These are phyloP conservation scores for Epicampocera succincta DNA, from an alignment of 2,888 invertebrate species.

Conservation along the genomic window DNA sequence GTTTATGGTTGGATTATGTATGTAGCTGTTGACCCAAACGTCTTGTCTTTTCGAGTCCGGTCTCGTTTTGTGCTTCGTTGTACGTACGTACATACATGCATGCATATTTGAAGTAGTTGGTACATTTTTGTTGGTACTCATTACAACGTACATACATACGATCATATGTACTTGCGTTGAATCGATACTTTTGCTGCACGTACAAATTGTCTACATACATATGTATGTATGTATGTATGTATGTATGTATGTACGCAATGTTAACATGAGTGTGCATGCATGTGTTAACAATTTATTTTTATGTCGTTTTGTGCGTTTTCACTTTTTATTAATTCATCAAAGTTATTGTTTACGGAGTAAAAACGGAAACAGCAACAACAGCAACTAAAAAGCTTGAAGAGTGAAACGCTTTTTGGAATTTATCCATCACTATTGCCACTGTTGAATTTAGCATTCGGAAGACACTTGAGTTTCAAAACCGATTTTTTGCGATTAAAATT, in stretches of 20 bases:
- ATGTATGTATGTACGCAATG: neutral
- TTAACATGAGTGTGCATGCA: neutral
- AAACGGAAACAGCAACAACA: constrained; percentile 28
- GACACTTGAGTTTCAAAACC: constrained; percentile 19
- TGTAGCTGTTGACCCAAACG: constrained; percentile 31
- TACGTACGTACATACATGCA: neutral
- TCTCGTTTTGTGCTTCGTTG: neutral
- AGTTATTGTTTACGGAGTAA: constrained; percentile 17
- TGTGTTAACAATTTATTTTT: constrained; percentile 7
- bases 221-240: neutral
- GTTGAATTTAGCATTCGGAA: constrained; percentile 9
- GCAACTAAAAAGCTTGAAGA: constrained; percentile 27
- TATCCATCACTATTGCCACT: constrained; percentile 56
- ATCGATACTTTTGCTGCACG: too few relatives aligned
- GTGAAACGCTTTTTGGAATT: constrained; percentile 63
- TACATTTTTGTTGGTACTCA: constrained; percentile 12
- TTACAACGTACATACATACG: too few relatives aligned
- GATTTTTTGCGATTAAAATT: constrained; percentile 27
- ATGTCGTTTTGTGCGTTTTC: constrained; percentile 63
- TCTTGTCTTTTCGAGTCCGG: constrained; percentile 9
- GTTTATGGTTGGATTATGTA: constrained; percentile 42
- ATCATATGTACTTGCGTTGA: neutral
- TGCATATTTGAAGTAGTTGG: neutral
- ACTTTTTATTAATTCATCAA: constrained; percentile 68
- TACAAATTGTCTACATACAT: neutral